Conservation (phyloP, 1,140 invertebrate species). For the Spodoptera frugiperda region DNA sequence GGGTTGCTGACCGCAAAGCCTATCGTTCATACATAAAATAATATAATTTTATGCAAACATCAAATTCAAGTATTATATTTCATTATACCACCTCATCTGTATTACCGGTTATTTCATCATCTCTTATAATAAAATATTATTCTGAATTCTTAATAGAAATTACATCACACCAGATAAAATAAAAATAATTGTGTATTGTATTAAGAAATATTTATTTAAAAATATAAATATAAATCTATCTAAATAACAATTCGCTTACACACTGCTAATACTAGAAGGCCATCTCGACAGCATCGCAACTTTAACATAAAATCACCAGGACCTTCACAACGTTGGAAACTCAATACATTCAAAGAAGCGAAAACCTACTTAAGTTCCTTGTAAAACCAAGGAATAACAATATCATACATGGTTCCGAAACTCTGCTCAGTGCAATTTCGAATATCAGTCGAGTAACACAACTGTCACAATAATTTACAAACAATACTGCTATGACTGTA, state of each 20-base stretch:
- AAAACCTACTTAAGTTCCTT: slow-evolving; percentile 73
- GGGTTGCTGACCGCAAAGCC: slow-evolving; percentile 19
- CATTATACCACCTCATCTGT: slow-evolving; percentile 7
- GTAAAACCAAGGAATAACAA: slow-evolving; percentile 84
- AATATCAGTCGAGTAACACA: slow-evolving; percentile 84
- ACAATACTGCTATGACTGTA: slow-evolving; percentile 76
- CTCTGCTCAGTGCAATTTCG: slow-evolving; percentile 64
- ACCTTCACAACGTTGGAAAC: slow-evolving; percentile 69
- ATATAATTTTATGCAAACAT: slow-evolving; percentile 27
- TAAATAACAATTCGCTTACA: slow-evolving; percentile 77
- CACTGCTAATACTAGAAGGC: slow-evolving; percentile 79
- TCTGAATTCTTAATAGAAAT: slow-evolving; percentile 9
- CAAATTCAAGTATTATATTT: background rate
- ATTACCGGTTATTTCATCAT: slow-evolving; percentile 17
- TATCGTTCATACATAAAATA: slow-evolving; percentile 29
- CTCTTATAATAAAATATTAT: slow-evolving; percentile 7
- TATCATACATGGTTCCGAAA: slow-evolving; percentile 79
- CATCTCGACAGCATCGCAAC: slow-evolving; percentile 74
- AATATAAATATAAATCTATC: slow-evolving; percentile 69
- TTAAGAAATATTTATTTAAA: slow-evolving; percentile 69
- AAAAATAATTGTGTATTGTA: slow-evolving; percentile 61
- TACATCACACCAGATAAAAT: slow-evolving; percentile 5
- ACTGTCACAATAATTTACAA: slow-evolving; percentile 78
- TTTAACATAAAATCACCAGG: slow-evolving; percentile 68
- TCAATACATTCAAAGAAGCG: slow-evolving; percentile 57